These are phyloP conservation scores for Tonatia bakeri DNA, from an alignment of 2,113 vertebrate species.

Conservation along the genomic window DNA sequence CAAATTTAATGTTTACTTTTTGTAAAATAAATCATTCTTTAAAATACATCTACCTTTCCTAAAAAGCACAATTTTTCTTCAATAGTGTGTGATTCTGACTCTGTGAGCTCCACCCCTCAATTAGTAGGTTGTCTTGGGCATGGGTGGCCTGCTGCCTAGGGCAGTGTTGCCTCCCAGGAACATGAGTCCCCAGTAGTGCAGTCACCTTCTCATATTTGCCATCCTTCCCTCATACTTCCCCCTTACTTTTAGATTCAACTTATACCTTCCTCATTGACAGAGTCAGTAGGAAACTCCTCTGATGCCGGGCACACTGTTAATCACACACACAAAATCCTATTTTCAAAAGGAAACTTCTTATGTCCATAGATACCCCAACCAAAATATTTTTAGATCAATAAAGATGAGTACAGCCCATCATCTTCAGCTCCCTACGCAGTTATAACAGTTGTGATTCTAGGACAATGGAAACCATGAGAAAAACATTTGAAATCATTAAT, in stretches of 20 bases:
- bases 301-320: background rate
- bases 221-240: background rate
- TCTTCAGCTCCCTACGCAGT: background rate
- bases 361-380: background rate
- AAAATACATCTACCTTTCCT: background rate
- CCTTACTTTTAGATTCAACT: background rate
- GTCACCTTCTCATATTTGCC: background rate
- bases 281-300: background rate
- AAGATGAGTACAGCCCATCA: background rate
- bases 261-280: background rate
- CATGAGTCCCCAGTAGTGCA: fast-evolving
- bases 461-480: background rate
- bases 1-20: background rate
- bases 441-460: background rate
- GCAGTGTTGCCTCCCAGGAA: fast-evolving
- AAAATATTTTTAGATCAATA: background rate
- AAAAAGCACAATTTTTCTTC: background rate
- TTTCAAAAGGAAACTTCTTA: background rate
- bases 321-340: background rate
- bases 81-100: background rate
- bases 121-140: background rate
- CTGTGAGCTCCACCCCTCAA: fast-evolving
- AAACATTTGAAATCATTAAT: background rate
- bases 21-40: background rate
- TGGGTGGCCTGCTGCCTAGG: background rate